Evolutionary conservation across 2,888 invertebrate species (phyloP), one percentile per base, ranked within the genome.

Genomic region (Hypena proboscidalis): DNA sequence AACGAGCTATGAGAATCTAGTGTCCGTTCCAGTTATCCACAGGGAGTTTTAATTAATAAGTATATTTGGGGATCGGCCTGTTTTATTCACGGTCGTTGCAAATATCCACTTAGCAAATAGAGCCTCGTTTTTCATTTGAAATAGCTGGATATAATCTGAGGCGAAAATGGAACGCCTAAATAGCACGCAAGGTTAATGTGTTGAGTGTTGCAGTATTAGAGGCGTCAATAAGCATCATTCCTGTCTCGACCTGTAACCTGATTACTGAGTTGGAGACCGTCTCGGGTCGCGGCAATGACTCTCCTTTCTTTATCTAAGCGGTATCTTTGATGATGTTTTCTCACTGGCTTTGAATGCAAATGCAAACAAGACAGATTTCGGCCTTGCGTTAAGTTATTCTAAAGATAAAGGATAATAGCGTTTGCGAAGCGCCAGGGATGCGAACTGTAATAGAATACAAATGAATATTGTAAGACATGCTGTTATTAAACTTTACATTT

Each of bases 171-270:
- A 72, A 70, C 70, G 69, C 71, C 77, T 86, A 82, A 85, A 83
- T 78, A 81, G 82, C 82, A 63, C 69, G 77, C 89, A 83, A 87
- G 86, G 85, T 80, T 86, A 83, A 84, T 82, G 76, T 77, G 74
- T 76, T 70, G 76, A 80, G 74, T 77, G 74, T 76, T 70, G 75
- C 78, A 74, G 69, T 70, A 76, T 74, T 74, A 77, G 74, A 75
- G 76, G 77, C 78, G 80, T 80, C 84, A 84, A 84, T 83, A 80
- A 80, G 73, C 70, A 70, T 72, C 84, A 87, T 90, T 83, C 87
- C 77, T 68, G 66, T 55, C 54, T 66, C 62, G 77, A 79, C 79
- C 79, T 73, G 71, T 74, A 70, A 71, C 77, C 77, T 70, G 66
- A 73, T 77, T 75, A 72, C 58, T 45, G 14, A 32, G 29, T 51